Evolutionary conservation across 1,140 invertebrate genomes (phyloP), one percentile per base, ranked within the genome.

Genomic region (Drosophila cardini): DNA sequence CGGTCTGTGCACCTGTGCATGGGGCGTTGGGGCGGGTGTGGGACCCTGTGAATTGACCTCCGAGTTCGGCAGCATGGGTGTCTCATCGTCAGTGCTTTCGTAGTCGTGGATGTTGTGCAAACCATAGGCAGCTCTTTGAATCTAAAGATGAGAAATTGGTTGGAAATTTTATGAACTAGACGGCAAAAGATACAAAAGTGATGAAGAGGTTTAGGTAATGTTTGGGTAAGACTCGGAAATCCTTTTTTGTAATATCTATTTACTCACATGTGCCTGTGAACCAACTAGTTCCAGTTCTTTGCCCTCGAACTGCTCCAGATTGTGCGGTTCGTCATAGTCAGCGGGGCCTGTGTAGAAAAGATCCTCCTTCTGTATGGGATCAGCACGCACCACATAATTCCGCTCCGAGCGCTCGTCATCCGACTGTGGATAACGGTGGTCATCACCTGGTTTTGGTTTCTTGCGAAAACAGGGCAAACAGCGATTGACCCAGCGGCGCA

Each of bases 341-440:
- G 60, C 75, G 1, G 72, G 83, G 0, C 90, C 90, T 0, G 86
- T 91, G 15, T 91, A 91, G 40, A 90, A 91, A 2, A 91, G 55
- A 77, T 91, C 90, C 6, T 91, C 76, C 4, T 72, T 75, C 56
- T 90, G 76, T 2, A 91, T 56, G 2, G 79, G 81, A 55, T 87
- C 81, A 1, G 78, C 48, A 1, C 74, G 72, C 8, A 91, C 76
- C 0, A 91, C 21, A 60, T 71, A 55, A 38, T 76, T 83, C 0
- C 26, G 63, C 7, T 87, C 84, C 0, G 63, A 65, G 2, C 32
- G 56, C 0, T 77, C 69, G 0, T 34, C 26, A 0, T 63, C 62
- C 1, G 15, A 7, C 0, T 8, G 7, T 0, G 9, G 21, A 4
- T 15, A 18, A 6, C 15, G 32, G 2, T 10, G 8, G 2, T 38